Percentiles rank a stretch among this genome's conserved stretches.
phyloP scores from a whole-genome alignment of 2,113 vertebrate genomes.

The Catharus fuscescens region DNA sequence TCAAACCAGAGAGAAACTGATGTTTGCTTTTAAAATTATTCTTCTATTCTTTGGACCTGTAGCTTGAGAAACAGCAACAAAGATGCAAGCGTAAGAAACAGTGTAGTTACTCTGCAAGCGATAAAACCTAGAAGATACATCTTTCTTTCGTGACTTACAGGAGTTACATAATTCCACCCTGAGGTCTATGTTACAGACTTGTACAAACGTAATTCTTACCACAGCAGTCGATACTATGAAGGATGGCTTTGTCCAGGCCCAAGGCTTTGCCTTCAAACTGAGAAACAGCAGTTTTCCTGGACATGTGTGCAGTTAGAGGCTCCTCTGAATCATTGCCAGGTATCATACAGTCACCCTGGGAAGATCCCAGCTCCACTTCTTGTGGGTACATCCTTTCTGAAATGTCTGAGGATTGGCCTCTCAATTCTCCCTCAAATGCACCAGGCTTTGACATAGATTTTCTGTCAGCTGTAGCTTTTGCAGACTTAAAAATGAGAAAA shows the following conservation, averaged over 20 bases:
- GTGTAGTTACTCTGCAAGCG: background rate
- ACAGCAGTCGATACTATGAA: constrained; percentile 97
- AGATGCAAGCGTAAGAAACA: background rate
- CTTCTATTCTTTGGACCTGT: background rate
- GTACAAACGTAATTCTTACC: constrained; percentile 74
- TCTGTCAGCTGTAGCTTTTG: constrained; percentile 90
- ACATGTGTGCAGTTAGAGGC: constrained; percentile 83
- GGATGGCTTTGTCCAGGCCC: constrained; percentile 95
- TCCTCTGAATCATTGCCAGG: constrained; percentile 88
- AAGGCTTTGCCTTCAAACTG: constrained; percentile 97
- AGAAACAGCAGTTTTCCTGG: constrained; percentile 89
- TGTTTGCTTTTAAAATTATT: background rate
- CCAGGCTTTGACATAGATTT: constrained; percentile 85
- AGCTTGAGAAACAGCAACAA: background rate
- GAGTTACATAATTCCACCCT: background rate
- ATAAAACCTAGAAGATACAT: background rate
- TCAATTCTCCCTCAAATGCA: constrained; percentile 86
- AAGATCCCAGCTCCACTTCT: constrained; percentile 85
- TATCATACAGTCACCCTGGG: constrained; percentile 86
- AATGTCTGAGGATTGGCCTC: constrained; percentile 81
- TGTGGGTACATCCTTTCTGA: constrained; percentile 81
- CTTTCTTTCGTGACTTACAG: background rate
- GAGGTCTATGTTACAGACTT: background rate
- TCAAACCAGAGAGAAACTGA: background rate
- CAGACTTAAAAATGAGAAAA: constrained; percentile 79